Percentiles rank a stretch among this genome's conserved stretches.
These are phyloP conservation scores for Nyctibius grandis DNA, from an alignment of 2,797 vertebrate species.

Conservation along the genomic window DNA sequence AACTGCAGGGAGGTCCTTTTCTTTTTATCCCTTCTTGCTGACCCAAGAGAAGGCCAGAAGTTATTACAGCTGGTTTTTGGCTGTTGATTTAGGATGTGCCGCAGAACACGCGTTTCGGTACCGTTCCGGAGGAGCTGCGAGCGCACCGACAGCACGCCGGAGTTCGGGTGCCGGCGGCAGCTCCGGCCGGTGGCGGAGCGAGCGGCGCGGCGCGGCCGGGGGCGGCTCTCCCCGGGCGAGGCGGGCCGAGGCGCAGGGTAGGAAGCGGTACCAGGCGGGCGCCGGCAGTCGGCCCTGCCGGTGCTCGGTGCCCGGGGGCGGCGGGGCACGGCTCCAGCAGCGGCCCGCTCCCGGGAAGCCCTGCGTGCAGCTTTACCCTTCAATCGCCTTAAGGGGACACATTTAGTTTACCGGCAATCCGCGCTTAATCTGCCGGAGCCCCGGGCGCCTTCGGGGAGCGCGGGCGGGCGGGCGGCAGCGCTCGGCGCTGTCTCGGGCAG, in stretches of 20 bases:
- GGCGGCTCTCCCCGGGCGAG: not conserved
- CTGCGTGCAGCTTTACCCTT: not conserved
- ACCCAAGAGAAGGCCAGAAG: not conserved
- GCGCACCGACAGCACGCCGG: no score
- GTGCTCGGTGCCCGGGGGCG: not conserved
- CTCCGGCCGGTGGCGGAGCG: no score
- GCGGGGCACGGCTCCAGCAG: not conserved
- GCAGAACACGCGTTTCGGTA: fast-evolving
- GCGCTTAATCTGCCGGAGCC: not conserved
- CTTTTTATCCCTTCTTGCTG: not conserved
- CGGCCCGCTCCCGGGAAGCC: not conserved
- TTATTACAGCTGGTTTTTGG: fast-evolving
- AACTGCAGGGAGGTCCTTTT: not conserved
- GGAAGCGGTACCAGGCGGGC: not conserved
- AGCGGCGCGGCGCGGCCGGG: no score
- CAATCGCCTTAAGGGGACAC: constrained; percentile 37
- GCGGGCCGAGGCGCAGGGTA: not conserved
- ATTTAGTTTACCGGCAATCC: constrained; percentile 5
- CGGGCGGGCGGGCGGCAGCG: not conserved
- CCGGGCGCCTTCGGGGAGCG: not conserved
- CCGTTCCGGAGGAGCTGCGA: not conserved
- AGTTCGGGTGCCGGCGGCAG: fast-evolving
- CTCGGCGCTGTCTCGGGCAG: not conserved
- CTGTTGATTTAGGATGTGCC: fast-evolving
- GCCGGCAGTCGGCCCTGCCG: not conserved